Conservation (phyloP, 2,888 invertebrate genomes). For the Azorinus chamasolen region DNA sequence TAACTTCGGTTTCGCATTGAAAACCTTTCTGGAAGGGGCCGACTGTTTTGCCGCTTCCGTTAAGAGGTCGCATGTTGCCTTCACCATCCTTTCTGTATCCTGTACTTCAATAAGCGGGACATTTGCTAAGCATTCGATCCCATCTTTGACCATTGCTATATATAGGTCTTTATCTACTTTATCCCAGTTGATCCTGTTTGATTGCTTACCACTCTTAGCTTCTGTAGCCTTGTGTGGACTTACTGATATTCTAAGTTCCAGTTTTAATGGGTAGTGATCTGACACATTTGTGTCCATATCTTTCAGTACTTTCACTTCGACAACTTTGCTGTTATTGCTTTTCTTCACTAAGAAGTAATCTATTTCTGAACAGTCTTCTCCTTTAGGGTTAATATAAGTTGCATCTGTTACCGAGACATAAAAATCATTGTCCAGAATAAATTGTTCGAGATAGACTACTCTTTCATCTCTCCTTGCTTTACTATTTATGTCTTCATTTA, state of each 20-base stretch:
- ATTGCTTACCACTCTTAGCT: not conserved
- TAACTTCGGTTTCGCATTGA: no score
- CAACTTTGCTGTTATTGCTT: not conserved
- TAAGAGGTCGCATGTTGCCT: no score
- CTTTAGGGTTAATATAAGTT: constrained; percentile 25
- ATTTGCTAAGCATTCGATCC: no score
- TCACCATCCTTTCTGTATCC: no score
- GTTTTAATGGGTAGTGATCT: constrained; percentile 21
- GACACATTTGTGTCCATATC: constrained; percentile 13
- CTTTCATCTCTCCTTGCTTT: not conserved
- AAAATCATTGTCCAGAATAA: constrained; percentile 12
- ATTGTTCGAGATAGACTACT: constrained; percentile 2
- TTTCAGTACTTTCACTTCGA: not conserved
- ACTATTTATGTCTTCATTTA: constrained; percentile 19
- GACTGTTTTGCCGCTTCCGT: no score
- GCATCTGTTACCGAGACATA: not conserved
- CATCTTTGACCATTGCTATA: no score
- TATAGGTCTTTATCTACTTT: not conserved
- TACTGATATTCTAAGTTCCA: not conserved
- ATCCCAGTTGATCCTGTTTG: constrained; percentile 10
- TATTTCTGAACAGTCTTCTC: constrained; percentile 29
- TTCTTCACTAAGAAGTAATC: constrained; percentile 15
- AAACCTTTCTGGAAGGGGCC: no score
- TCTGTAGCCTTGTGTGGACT: not conserved
- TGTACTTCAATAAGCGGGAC: no score